phyloP scores from a whole-genome alignment of 2,888 invertebrate genomes.

The Aporophyla nigra region DNA sequence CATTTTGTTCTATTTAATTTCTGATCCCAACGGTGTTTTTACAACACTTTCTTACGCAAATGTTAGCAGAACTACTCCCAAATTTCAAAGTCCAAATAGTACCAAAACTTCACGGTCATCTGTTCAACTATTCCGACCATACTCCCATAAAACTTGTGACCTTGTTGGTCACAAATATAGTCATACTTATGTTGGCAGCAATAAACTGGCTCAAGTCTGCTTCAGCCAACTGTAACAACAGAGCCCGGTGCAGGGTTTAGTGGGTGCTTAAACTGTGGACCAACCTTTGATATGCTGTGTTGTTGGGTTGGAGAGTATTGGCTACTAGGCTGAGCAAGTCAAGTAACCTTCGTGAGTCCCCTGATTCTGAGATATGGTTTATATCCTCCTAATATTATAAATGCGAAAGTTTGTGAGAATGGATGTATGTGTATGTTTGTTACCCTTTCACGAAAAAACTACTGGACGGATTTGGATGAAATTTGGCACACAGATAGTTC shows the following conservation, averaged over 20 bases:
- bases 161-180: conserved; percentile 62
- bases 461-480: no score
- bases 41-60: neutral
- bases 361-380: neutral
- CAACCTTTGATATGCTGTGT: conserved; percentile 43
- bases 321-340: neutral
- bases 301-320: conserved; percentile 29
- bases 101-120: conserved; percentile 13
- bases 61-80: neutral
- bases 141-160: conserved; percentile 58
- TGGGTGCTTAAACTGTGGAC: conserved; percentile 47
- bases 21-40: no score
- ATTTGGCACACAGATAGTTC: no score
- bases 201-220: conserved; percentile 67
- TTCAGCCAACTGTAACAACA: conserved; percentile 79
- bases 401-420: no score
- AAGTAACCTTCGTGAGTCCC: neutral
- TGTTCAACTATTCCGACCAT: neutral
- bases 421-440: no score
- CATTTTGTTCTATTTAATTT: no score
- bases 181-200: conserved; percentile 66
- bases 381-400: no score
- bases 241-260: conserved; percentile 50
- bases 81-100: neutral
- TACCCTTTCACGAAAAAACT: no score